Evolutionary conservation across 2,888 invertebrate genomes (phyloP), one percentile per base, ranked within the genome.

Genomic region (Drosophila cracens): DNA sequence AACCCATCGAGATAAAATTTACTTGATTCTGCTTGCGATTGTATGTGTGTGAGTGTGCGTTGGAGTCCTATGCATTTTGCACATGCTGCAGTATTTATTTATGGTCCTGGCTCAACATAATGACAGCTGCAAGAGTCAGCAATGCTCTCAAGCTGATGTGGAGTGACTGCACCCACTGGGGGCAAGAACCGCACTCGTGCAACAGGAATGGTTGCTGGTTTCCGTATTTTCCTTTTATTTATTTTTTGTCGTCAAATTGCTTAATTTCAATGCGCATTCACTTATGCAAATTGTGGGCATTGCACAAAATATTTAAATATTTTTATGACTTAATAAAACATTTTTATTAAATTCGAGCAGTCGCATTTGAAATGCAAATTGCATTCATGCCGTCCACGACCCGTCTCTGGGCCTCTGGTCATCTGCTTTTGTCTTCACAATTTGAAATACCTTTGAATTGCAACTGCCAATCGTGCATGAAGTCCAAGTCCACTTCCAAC

Each of bases 391-490:
- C 46, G 66, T 70, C 71, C 53, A 62, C 38, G 38, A 27, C 56
- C 38, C 13, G 18, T 36, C 63, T 63, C 33, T 11, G 11, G 2
- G n/a, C 25, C 46, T 31, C 10, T 69, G 53, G 73, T 56, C 77
- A 57, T 34, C 36, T 40, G 27, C 57, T 57, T 38, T 38, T 43
- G 64, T 54, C 72, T 72, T 74, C 73, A 81, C 87, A 82, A 90
- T 89, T 83, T 84, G 77, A 85, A 90, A 85, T 84, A 80, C 79
- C 83, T 85, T 90, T 91, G 90, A 89, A 91, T 87, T 91, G 88
- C 83, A 91, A 91, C 91, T 91, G 89, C 88, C 91, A 91, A 90
- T 91, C 91, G 91, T 91, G 91, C 91, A 89, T 90, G 90, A 91
- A 87, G 72, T 67, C 60, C 65, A 59, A 74, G 65, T 76, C 72